Evolutionary conservation across 2,797 vertebrate genomes (phyloP).

Genomic region (Poecilia velifera): DNA sequence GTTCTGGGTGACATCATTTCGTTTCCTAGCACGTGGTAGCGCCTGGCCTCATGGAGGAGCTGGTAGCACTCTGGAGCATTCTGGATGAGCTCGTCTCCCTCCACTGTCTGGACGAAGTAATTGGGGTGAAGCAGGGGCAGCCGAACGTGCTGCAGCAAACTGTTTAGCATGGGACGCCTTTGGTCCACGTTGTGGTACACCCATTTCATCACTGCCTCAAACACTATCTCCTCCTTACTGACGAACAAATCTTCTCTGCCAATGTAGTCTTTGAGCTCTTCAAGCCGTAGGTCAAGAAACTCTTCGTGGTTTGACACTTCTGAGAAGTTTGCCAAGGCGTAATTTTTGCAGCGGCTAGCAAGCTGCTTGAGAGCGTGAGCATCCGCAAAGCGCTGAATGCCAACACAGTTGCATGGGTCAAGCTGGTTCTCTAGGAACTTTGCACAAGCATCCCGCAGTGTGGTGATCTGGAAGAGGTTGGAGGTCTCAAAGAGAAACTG

Average conservation of each 20-base stretch:
- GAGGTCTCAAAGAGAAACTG: slow-evolving; percentile 98
- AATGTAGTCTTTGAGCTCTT: slow-evolving; percentile 94
- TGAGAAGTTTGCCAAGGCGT: slow-evolving; percentile 90
- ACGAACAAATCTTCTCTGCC: slow-evolving; percentile 92
- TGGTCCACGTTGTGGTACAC: slow-evolving; percentile 89
- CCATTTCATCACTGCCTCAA: slow-evolving; percentile 97
- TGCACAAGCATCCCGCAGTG: slow-evolving; percentile 93
- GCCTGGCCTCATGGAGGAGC: slow-evolving; percentile 93
- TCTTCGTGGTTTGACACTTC: slow-evolving; percentile 96
- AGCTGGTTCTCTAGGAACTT: slow-evolving; percentile 98
- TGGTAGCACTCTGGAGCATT: slow-evolving; percentile 96
- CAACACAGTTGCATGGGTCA: slow-evolving; percentile 97
- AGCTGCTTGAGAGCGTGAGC: slow-evolving; percentile 93
- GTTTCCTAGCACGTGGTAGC: slow-evolving; percentile 97
- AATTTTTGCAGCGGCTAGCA: slow-evolving; percentile 90
- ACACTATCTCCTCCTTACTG: slow-evolving; percentile 93
- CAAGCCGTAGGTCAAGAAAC: slow-evolving; percentile 90
- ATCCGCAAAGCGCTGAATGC: slow-evolving; percentile 96
- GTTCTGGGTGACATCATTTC: slow-evolving; percentile 99
- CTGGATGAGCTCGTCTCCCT: slow-evolving; percentile 96
- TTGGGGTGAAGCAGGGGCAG: slow-evolving; percentile 95
- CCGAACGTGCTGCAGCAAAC: slow-evolving; percentile 92
- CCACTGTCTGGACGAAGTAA: slow-evolving; percentile 98
- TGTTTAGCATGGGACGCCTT: slow-evolving; percentile 88
- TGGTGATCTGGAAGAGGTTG: slow-evolving; percentile 94